Evolutionary conservation across 1,140 invertebrate species (phyloP).

Genomic region (Drosophila persimilis): DNA sequence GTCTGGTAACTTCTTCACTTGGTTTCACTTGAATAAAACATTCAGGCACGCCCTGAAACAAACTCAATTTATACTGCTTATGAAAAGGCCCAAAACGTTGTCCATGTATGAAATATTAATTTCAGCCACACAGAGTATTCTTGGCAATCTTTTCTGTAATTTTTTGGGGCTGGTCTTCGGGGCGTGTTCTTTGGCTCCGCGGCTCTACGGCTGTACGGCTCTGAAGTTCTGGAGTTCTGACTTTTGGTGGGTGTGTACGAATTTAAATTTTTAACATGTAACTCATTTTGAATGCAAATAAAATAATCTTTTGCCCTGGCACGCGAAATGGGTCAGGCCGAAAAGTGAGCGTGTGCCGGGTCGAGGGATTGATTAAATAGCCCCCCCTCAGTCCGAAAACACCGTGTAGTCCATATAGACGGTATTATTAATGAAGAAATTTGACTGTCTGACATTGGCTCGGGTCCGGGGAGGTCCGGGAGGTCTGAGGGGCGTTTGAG

Average conservation of each 20-base stretch:
- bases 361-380: constrained; percentile 55
- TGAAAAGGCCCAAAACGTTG: constrained; percentile 19
- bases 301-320: constrained; percentile 53
- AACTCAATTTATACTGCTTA: constrained; percentile 32
- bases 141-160: constrained; percentile 46
- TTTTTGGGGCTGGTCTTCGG: constrained; percentile 22
- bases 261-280: constrained; percentile 79
- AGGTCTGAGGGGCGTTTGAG: background rate
- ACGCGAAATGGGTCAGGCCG: constrained; percentile 69
- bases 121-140: constrained; percentile 38
- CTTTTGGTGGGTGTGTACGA: constrained; percentile 68
- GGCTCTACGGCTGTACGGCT: no score
- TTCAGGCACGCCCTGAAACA: constrained; percentile 41
- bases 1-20: constrained; percentile 9
- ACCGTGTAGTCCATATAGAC: constrained; percentile 4
- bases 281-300: constrained; percentile 79
- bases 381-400: constrained; percentile 8
- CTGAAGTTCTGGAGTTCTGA: constrained; percentile 12
- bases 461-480: constrained; percentile 14
- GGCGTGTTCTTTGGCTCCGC: constrained; percentile 49
- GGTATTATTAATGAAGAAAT: constrained; percentile 58
- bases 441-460: constrained; percentile 38
- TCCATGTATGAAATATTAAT: constrained; percentile 46
- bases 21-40: constrained; percentile 12
- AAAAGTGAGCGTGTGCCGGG: constrained; percentile 57